Evolutionary conservation across 2,113 vertebrate genomes (phyloP).

Genomic region (Prochilodus magdalenae): DNA sequence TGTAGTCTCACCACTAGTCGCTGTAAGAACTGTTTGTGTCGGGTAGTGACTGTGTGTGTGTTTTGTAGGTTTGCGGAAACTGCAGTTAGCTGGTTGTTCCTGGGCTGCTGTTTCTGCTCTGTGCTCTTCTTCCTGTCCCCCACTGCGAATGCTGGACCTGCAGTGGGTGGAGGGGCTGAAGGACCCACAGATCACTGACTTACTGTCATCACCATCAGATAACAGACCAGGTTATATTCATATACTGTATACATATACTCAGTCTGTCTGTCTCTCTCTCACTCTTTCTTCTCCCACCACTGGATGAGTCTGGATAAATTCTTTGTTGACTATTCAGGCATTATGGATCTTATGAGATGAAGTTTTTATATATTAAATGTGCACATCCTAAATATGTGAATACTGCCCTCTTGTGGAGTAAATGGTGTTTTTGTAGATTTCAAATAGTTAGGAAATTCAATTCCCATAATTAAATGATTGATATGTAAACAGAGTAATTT

Average conservation of each 20-base stretch:
- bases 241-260: background rate
- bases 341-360: too few species aligned
- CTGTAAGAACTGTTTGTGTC: background rate
- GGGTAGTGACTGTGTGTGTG: slow-evolving; percentile 40
- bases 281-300: background rate
- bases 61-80: slow-evolving; percentile 84
- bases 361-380: too few species aligned
- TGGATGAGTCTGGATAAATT: too few species aligned
- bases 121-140: slow-evolving; percentile 93
- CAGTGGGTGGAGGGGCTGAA: slow-evolving; percentile 98
- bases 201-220: slow-evolving; percentile 92
- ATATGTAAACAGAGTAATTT: too few species aligned
- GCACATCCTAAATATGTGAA: too few species aligned
- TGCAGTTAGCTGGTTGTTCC: slow-evolving; percentile 92
- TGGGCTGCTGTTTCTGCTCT: slow-evolving; percentile 96
- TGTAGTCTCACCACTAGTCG: too few species aligned
- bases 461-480: too few species aligned
- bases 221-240: slow-evolving; percentile 88
- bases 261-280: background rate
- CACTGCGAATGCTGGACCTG: slow-evolving; percentile 89
- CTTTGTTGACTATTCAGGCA: too few species aligned
- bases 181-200: slow-evolving; percentile 95
- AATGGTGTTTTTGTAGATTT: too few species aligned
- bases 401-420: too few species aligned
- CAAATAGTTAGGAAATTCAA: too few species aligned